A percentile compares a stretch with the other conserved stretches of the same genome.
phyloP scores from a whole-genome alignment of 92 coral and sea anemone species.

The Blastomussa wellsi region DNA sequence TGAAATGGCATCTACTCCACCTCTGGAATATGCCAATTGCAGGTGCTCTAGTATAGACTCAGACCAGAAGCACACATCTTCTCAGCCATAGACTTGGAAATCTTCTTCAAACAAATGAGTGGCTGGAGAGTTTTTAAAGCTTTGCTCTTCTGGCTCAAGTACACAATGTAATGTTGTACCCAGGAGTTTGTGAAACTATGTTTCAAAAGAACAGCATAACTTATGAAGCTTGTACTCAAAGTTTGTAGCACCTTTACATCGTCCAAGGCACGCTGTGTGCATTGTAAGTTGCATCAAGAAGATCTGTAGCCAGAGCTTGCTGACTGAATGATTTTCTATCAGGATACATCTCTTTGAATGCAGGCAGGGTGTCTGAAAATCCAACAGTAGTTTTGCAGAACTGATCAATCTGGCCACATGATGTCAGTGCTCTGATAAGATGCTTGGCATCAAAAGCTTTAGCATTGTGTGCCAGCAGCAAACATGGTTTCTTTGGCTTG shows the following conservation, averaged over 20 bases:
- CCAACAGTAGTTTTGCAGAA: conserved; percentile 38
- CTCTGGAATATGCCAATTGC: no score
- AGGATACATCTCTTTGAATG: conserved; percentile 56
- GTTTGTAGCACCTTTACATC: conserved; percentile 50
- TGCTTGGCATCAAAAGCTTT: conserved; percentile 62
- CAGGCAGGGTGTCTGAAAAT: conserved; percentile 66
- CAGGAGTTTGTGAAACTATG: no score
- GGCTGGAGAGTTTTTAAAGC: no score
- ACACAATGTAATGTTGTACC: no score
- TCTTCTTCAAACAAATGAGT: no score
- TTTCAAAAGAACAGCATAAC: no score
- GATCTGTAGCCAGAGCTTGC: conserved; percentile 49
- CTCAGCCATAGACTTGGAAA: no score
- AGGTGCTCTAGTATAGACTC: no score
- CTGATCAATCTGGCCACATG: conserved; percentile 31
- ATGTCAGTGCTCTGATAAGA: conserved; percentile 41
- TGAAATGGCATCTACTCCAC: conserved; percentile 45
- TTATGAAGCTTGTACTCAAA: no score
- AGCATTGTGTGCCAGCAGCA: conserved; percentile 58
- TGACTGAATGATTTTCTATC: conserved; percentile 31
- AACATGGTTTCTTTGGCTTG: conserved; percentile 42
- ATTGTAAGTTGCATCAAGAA: conserved; percentile 38
- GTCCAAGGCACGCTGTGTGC: conserved; percentile 61
- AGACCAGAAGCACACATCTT: no score
- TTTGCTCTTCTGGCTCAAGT: no score